Base-by-base conservation (phyloP, 2,797 vertebrate species). In the Enteromius radiatus region DNA sequence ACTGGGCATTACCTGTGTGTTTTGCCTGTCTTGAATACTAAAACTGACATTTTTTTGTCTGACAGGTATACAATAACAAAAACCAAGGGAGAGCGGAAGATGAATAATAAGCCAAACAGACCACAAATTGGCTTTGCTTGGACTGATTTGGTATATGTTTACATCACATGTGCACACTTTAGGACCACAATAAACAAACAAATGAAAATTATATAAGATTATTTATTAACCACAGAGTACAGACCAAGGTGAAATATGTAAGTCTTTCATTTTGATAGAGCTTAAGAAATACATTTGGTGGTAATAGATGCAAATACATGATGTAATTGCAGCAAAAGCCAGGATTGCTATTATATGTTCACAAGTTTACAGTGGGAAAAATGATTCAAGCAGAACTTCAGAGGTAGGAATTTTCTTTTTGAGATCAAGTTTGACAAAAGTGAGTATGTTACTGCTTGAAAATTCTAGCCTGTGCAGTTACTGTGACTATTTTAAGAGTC, bases 151-250 rank as follows among this genome's bases (percentile, higher is more conserved):
- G 49, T 52, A 19, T 52, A 52, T 52, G 49, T 52, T 52, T 52
- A 52, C 19, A 21, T 26, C 4, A 26, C 23, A 23, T 56, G 54
- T 26, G 11, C 8, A 56, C 54, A 59, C 12, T 59, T 12, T 64
- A 3, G 26, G 26, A 73, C 49, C 69, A n/a, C 69, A 78, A 26
- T 28, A 23, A 36, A 63, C 41, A 49, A 10, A 65, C 10, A 38
- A 3, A 52, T 64, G 5, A 26, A 38, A 67, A 52, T 10, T 3
- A 21, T 3, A 52, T 67, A n/a, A 17, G 23, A 83, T 82, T 83
- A 78, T 88, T 85, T 65, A 84, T 85, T 80, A 76, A 68, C 61
- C 73, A 81, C 85, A 81, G 54, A 78, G n/a, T 63, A 21, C 12
- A 74, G 65, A 38, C 12, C 4, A 61, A 17, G 69, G 5, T 47